Evolutionary conservation across 1,140 invertebrate species (phyloP), one percentile per base, ranked within the genome.

Genomic region (Ceratina japonica): DNA sequence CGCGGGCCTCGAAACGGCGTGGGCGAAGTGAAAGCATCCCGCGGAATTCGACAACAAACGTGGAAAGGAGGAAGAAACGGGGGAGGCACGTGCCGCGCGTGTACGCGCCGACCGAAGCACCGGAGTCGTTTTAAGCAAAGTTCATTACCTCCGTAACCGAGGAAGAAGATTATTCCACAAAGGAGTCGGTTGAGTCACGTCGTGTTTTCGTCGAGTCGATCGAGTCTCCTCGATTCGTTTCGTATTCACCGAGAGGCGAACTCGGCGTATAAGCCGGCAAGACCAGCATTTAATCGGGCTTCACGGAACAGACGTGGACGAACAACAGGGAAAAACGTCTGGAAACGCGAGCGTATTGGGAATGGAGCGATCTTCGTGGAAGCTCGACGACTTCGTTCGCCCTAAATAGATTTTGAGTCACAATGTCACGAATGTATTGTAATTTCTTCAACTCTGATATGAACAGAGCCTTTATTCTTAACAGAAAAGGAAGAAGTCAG

Each of bases 71-170:
- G n/a, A 56, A 37, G 49, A n/a, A 59, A 31, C 16, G 66, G 72
- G 74, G 83, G 75, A 58, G 84, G 86, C 86, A 87, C 87, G 88
- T 86, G 86, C 82, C 84, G 75, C 68, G 79, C 37, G 3, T 76
- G 77, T 85, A 72, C 85, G 88, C 88, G 84, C 65, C 72, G 65
- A 52, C n/a, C 63, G 3, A 54, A 54, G 52, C 52, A 54, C 13
- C 20, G 54, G 5, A 70, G 70, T 80, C 79, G 85, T 87, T 88
- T 56, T 85, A 84, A 88, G 79, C 79, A 87, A 89, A 89, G 88
- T 89, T 89, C 87, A 89, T 88, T 89, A 89, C 83, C 88, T 89
- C 78, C 75, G 54, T 20, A 68, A 61, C 69, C 54, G 31, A 56
- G 18, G 61, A 62, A 27, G 27, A 56, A 52, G 51, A 59, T 56